Conservation (phyloP, 2,797 vertebrate species). For the Sarcoramphus papa region DNA sequence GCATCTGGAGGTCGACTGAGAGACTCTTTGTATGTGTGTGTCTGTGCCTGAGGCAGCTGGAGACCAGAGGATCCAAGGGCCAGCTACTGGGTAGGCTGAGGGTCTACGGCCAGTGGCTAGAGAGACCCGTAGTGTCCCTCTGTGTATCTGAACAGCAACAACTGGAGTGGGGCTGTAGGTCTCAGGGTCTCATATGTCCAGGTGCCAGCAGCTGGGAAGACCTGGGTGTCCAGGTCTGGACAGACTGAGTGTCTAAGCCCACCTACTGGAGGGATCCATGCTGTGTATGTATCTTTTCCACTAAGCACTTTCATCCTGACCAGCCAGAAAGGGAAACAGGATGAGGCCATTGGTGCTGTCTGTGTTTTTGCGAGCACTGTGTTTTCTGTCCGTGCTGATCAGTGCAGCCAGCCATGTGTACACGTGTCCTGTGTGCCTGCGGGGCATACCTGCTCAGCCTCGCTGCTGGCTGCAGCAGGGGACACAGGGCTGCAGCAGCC, state of each 20-base stretch:
- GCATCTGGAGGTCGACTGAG: rapidly evolving
- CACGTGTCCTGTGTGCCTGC: neutral
- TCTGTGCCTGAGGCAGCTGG: neutral
- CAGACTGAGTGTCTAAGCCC: neutral
- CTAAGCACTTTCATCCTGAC: neutral
- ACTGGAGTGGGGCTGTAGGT: neutral
- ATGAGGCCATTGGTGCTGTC: neutral
- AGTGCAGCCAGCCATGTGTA: neutral
- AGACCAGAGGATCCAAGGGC: neutral
- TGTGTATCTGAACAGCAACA: neutral
- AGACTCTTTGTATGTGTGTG: neutral
- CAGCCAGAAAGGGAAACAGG: neutral
- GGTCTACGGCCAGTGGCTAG: neutral
- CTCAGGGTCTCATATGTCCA: neutral
- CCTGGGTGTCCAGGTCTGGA: neutral
- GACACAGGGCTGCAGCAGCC: neutral
- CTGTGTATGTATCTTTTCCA: neutral
- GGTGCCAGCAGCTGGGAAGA: neutral
- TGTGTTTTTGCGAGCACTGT: neutral
- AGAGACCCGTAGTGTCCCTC: rapidly evolving
- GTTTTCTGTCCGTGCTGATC: neutral
- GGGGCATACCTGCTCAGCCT: neutral
- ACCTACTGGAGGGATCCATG: neutral
- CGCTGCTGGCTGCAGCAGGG: neutral
- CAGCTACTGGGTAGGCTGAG: neutral